A percentile compares a stretch with the other conserved stretches of the same genome.
Evolutionary conservation across 2,888 invertebrate genomes (phyloP).

Genomic region (Pachliopta kotzebuea): DNA sequence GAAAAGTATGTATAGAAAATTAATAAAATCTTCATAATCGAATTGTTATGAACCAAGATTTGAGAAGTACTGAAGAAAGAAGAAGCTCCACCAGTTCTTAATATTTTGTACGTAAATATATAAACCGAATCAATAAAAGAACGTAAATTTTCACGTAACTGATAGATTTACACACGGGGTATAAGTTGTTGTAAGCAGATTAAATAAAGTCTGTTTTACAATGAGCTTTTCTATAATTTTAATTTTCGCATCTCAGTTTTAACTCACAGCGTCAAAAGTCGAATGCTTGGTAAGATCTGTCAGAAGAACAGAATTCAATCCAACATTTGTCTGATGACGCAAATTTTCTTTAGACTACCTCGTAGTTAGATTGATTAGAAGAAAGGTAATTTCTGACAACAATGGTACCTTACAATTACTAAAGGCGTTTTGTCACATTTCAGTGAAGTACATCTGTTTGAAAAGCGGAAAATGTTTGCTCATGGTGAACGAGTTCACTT

Average conservation of each 20-base stretch:
- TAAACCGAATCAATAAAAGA: too few species aligned
- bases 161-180: too few species aligned
- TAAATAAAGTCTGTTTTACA: not conserved
- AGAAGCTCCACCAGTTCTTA: too few species aligned
- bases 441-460: slow-evolving; percentile 27
- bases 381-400: not conserved
- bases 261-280: not conserved
- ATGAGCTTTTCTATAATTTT: not conserved
- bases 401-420: not conserved
- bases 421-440: not conserved
- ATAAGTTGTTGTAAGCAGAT: not conserved
- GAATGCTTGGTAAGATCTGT: slow-evolving; percentile 1
- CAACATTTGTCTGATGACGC: not conserved
- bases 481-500: slow-evolving; percentile 36
- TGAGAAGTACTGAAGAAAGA: too few species aligned
- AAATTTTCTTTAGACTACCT: not conserved
- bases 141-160: too few species aligned
- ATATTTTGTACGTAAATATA: too few species aligned
- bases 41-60: too few species aligned
- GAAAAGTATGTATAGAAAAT: too few species aligned
- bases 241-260: not conserved
- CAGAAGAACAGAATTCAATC: not conserved
- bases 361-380: not conserved
- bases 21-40: too few species aligned
- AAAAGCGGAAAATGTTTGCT: slow-evolving; percentile 34